phyloP scores from a whole-genome alignment of 2,797 vertebrate species.

The Mus minutoides region DNA sequence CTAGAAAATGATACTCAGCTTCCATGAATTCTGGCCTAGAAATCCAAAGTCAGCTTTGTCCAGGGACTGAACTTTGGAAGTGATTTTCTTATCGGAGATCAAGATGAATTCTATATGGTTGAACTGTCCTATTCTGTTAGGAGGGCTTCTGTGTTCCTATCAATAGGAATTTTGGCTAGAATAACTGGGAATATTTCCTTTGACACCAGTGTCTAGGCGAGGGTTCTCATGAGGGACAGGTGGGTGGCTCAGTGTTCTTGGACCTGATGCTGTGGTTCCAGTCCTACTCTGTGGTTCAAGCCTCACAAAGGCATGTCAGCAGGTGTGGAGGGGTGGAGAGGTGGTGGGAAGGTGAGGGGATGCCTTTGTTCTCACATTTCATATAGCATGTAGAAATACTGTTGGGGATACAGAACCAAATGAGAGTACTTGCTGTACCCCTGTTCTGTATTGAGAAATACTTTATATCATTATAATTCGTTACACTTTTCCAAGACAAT shows the following conservation, averaged over 20 bases:
- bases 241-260: background rate
- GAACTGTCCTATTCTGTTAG: conserved; percentile 37
- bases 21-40: conserved; percentile 21
- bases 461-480: background rate
- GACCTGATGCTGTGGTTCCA: background rate
- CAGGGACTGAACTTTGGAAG: background rate
- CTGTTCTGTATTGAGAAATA: conserved; percentile 17
- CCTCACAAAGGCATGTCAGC: background rate
- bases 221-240: conserved; percentile 1
- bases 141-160: conserved; percentile 19
- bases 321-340: background rate
- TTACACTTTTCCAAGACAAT: conserved; percentile 31
- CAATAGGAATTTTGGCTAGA: conserved; percentile 18
- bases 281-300: background rate
- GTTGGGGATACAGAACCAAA: background rate
- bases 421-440: conserved; percentile 16
- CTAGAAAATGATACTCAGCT: conserved; percentile 27
- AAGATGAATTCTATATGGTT: conserved; percentile 16
- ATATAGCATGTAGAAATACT: conserved; percentile 12
- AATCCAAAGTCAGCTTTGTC: background rate
- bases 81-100: conserved; percentile 49
- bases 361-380: background rate
- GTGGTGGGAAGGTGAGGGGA: too few relatives aligned
- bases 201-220: background rate
- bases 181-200: conserved; percentile 23